Base-by-base conservation (phyloP, 2,888 invertebrate species). In the Rhimphoctona megacephalus region DNA sequence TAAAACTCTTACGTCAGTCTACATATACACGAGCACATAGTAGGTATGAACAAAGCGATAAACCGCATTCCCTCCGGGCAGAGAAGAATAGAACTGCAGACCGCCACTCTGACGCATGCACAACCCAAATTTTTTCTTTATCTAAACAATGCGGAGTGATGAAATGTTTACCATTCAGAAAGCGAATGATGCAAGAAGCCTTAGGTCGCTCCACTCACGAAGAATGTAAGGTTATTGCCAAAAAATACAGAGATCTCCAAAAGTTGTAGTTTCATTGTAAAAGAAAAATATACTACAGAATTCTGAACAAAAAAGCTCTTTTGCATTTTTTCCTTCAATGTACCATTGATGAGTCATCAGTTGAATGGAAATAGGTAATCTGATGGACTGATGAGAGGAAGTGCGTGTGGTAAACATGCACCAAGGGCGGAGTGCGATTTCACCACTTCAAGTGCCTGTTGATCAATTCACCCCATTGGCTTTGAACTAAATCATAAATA, bases 21-120 rank as follows among this genome's bases (percentile, higher is more conserved):
- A 22, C 3, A 22, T 14, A 25, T 25, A 54, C 14, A 61, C 6
- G 9, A 17, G 2, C 30, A 1, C 17, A 17, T 17, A 17, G 17
- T 17, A 61, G 25, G 17, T 17, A 17, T 61, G 61, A 30, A 61
- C 30, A 61, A 61, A 61, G 25, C 61, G 61, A 61, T 30, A 30
- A 61, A 61, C 61, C 61, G 61, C 61, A 61, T 61, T 25, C 30
- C 61, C 61, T 61, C 2, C 5, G 61, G 61, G 30, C 61, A 61
- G 17, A 30, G 17, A 61, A 61, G 6, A 61, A 61, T 61, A 30
- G 30, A 61, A 61, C 61, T 61, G 61, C 61, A 7, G 61, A 30
- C 61, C 30, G 61, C 61, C 17, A 61, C 61, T 61, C 61, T 17
- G 30, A 7, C 14, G 17, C 61, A 61, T 25, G 22, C 57, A 57